Conservation (phyloP, 35 echinoderm and acorn worm species). For the Stichopus chloronotus region DNA sequence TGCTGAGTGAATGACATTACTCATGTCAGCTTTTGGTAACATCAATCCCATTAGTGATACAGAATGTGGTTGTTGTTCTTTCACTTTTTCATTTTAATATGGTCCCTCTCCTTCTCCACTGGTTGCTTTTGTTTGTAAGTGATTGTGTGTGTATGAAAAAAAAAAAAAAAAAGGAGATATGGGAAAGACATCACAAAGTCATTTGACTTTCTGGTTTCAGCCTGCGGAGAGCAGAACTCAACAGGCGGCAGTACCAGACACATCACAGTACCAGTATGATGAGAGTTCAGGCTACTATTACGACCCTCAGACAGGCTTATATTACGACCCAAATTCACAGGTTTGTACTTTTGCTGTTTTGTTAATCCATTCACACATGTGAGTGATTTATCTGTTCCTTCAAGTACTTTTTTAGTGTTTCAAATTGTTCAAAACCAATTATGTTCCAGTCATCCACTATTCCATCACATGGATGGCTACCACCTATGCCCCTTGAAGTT, state of each 20-base stretch:
- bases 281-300: constrained; percentile 83
- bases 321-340: constrained; percentile 91
- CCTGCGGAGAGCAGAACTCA: constrained; percentile 20
- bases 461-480: too few species aligned
- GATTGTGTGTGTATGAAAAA: too few species aligned
- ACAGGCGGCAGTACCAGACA: constrained; percentile 61
- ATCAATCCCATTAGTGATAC: too few species aligned
- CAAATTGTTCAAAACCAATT: constrained; percentile 69
- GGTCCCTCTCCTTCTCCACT: too few species aligned
- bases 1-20: too few species aligned
- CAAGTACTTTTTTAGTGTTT: constrained; percentile 64
- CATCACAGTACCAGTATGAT: constrained; percentile 86
- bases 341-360: constrained; percentile 31
- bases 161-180: too few species aligned
- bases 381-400: constrained; percentile 27
- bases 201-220: neutral
- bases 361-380: neutral
- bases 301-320: constrained; percentile 82
- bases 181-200: too few species aligned
- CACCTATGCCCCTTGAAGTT: too few species aligned
- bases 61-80: too few species aligned
- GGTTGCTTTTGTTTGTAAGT: too few species aligned
- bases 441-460: constrained; percentile 36
- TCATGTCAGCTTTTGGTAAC: too few species aligned
- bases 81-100: too few species aligned